phyloP scores from a whole-genome alignment of 2,888 invertebrate species.

The Pristionchus fissidentatus region DNA sequence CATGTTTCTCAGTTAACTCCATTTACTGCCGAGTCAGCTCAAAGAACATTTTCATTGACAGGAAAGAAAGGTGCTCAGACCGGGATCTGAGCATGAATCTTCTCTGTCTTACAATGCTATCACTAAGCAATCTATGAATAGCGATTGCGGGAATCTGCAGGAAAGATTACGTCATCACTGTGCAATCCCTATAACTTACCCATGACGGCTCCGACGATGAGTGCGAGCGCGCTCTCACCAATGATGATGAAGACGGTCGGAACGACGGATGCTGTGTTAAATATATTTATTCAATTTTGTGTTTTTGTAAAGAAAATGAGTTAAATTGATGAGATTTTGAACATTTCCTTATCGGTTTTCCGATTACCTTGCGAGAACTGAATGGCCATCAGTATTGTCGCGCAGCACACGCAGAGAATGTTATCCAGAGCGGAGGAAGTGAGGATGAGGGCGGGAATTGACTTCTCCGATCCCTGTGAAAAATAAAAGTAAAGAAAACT shows the following conservation, averaged over 20 bases:
- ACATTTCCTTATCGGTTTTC: too few relatives aligned
- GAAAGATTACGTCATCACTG: too few relatives aligned
- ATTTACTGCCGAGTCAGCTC: background rate
- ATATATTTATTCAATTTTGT: background rate
- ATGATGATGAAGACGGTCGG: conserved; percentile 40
- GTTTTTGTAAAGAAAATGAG: background rate
- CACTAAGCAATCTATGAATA: background rate
- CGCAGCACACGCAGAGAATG: conserved; percentile 6
- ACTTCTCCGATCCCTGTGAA: conserved; percentile 45
- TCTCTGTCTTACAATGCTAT: background rate
- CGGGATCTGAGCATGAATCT: background rate
- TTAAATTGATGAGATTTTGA: background rate
- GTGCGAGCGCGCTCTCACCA: conserved; percentile 32
- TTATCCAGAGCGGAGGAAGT: conserved; percentile 47
- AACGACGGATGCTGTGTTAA: conserved; percentile 3
- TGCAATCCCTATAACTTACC: too few relatives aligned
- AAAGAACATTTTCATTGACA: too few relatives aligned
- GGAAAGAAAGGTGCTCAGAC: background rate
- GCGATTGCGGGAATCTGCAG: background rate
- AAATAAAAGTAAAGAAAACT: background rate
- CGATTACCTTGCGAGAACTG: conserved; percentile 28
- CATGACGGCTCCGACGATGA: conserved; percentile 33
- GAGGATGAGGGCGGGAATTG: conserved; percentile 45
- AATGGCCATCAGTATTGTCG: conserved; percentile 28
- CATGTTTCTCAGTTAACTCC: too few relatives aligned